Percentiles rank a stretch among this genome's conserved stretches.
Conservation (phyloP, 2,888 invertebrate genomes). For the Agonum fuliginosum region DNA sequence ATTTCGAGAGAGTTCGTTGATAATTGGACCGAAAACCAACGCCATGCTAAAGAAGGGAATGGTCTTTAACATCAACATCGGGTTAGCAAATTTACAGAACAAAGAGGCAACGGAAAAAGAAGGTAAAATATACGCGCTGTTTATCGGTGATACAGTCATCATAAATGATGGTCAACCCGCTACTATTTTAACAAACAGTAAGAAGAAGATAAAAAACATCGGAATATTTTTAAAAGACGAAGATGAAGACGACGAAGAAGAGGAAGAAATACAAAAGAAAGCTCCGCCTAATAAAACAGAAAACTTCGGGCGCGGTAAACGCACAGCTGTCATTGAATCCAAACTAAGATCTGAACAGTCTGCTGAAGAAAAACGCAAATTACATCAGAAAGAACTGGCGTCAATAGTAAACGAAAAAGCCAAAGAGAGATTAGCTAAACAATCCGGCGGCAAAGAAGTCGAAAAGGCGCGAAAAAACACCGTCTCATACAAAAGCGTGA, state of each 20-base stretch:
- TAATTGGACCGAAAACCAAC: conserved; percentile 93
- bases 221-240: conserved; percentile 96
- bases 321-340: conserved; percentile 94
- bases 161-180: conserved; percentile 92
- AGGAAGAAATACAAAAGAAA: conserved; percentile 85
- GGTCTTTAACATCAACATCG: conserved; percentile 97
- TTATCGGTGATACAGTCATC: conserved; percentile 97
- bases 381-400: conserved; percentile 96
- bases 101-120: conserved; percentile 89
- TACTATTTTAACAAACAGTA: conserved; percentile 90
- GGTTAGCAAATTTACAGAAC: conserved; percentile 90
- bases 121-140: conserved; percentile 93
- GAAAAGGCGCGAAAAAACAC: conserved; percentile 95
- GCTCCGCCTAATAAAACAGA: conserved; percentile 77
- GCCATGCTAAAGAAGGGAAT: conserved; percentile 91
- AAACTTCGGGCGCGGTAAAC: conserved; percentile 84
- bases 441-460: conserved; percentile 88
- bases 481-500: conserved; percentile 93
- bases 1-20: conserved; percentile 94
- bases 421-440: conserved; percentile 91
- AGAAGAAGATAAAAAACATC: conserved; percentile 96
- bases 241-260: conserved; percentile 88
- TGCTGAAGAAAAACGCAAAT: conserved; percentile 97
- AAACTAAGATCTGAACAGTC: conserved; percentile 96
- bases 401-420: conserved; percentile 94